Conservation (phyloP, 2,888 invertebrate genomes). For the Lasioglossum calceatum region DNA sequence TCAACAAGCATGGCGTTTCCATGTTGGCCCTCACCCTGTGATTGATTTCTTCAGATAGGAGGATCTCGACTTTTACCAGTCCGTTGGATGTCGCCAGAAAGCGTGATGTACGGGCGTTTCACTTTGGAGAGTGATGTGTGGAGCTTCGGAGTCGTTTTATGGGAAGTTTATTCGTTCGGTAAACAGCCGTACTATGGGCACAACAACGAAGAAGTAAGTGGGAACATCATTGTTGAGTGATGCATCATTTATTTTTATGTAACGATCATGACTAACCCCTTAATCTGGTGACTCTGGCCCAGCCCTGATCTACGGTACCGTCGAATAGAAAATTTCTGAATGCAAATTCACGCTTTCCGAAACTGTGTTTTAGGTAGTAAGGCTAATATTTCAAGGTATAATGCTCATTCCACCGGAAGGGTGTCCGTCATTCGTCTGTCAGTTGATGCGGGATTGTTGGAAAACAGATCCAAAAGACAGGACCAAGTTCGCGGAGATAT, state of each 20-base stretch:
- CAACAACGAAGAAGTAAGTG: slow-evolving; percentile 91
- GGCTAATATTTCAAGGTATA: slow-evolving; percentile 92
- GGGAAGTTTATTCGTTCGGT: slow-evolving; percentile 97
- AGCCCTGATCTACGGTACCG: neutral
- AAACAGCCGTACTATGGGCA: slow-evolving; percentile 97
- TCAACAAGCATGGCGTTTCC: neutral
- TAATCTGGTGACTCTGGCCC: too few relatives aligned
- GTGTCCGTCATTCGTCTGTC: slow-evolving; percentile 90
- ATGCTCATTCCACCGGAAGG: slow-evolving; percentile 92
- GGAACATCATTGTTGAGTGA: neutral
- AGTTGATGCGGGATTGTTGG: slow-evolving; percentile 93
- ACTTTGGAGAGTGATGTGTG: slow-evolving; percentile 96
- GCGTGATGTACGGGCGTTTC: slow-evolving; percentile 94
- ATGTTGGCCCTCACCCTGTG: neutral
- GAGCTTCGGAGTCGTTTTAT: slow-evolving; percentile 96
- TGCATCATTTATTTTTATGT: neutral
- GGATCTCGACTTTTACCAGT: slow-evolving; percentile 93
- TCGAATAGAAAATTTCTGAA: neutral
- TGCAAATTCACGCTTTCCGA: neutral
- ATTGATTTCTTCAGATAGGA: slow-evolving; percentile 86
- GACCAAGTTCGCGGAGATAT: slow-evolving; percentile 89
- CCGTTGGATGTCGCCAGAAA: slow-evolving; percentile 98
- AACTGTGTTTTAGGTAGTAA: slow-evolving; percentile 87
- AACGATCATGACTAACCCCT: neutral
- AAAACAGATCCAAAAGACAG: slow-evolving; percentile 92